These are phyloP conservation scores for Thymallus thymallus DNA, from an alignment of 2,113 vertebrate species.

Conservation along the genomic window DNA sequence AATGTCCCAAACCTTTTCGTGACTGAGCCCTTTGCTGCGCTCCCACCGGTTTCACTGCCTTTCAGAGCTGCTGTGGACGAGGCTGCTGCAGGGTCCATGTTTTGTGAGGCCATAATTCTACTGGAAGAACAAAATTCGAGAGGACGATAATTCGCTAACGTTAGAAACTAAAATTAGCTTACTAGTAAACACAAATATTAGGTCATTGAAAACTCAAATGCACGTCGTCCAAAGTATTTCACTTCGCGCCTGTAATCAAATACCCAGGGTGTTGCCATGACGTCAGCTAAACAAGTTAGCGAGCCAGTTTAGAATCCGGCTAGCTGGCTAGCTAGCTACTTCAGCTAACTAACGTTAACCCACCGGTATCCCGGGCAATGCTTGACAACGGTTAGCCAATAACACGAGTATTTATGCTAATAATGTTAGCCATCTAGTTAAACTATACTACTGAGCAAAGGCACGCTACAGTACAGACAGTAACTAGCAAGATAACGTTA, in stretches of 20 bases:
- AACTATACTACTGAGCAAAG: too few species aligned
- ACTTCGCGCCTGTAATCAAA: neutral
- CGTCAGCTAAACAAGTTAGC: neutral
- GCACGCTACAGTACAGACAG: too few species aligned
- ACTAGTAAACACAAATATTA: neutral
- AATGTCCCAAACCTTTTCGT: constrained; percentile 77
- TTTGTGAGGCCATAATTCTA: constrained; percentile 88
- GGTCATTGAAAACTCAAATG: neutral
- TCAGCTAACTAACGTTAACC: too few species aligned
- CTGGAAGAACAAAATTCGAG: neutral
- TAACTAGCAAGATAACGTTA: too few species aligned
- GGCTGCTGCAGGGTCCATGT: constrained; percentile 83
- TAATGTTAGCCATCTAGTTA: too few species aligned
- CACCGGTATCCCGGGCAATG: too few species aligned
- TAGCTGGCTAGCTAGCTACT: neutral
- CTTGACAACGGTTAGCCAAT: too few species aligned
- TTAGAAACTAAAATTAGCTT: neutral
- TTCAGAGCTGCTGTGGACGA: constrained; percentile 75
- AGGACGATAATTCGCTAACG: neutral
- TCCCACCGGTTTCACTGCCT: constrained; percentile 76
- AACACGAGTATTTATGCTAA: too few species aligned
- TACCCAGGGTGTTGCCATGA: neutral
- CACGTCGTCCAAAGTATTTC: too few species aligned
- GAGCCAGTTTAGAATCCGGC: too few species aligned
- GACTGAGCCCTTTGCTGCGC: constrained; percentile 80